Conservation (phyloP, 2,113 vertebrate species). For the Urocynchramus pylzowi region DNA sequence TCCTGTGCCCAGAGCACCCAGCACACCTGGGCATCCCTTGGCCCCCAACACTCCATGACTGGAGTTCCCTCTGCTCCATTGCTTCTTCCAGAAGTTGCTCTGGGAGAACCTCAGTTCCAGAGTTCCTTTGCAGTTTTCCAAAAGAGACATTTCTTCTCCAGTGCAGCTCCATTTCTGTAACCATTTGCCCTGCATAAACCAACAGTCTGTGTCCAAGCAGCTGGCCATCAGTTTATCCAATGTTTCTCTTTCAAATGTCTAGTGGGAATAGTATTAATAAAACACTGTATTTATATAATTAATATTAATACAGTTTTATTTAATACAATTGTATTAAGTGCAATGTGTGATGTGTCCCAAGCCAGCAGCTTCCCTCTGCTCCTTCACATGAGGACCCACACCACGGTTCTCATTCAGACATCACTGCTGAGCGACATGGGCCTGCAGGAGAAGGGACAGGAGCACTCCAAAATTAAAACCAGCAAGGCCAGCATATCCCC, state of each 20-base stretch:
- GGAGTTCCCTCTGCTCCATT: not conserved
- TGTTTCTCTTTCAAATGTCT: not conserved
- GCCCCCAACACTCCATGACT: accelerated
- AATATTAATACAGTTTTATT: not conserved
- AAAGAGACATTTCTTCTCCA: not conserved
- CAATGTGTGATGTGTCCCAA: not conserved
- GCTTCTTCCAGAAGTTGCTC: not conserved
- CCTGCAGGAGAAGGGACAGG: not conserved
- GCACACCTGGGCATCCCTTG: accelerated
- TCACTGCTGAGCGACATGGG: accelerated
- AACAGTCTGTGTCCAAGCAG: not conserved
- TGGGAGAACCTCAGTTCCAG: not conserved
- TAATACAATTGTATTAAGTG: not conserved
- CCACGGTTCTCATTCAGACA: accelerated
- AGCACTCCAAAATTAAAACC: not conserved
- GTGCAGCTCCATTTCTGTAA: not conserved
- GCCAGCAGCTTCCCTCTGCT: not conserved
- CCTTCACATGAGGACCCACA: not conserved
- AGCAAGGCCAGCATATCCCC: not conserved
- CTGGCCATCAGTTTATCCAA: not conserved
- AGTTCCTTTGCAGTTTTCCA: not conserved
- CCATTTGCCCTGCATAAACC: not conserved
- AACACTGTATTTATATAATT: not conserved
- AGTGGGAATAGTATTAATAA: not conserved
- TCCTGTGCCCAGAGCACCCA: accelerated